A percentile compares a stretch with the other conserved stretches of the same genome.
Conservation (phyloP, 1,140 invertebrate species). For the Acyrthosiphon pisum region DNA sequence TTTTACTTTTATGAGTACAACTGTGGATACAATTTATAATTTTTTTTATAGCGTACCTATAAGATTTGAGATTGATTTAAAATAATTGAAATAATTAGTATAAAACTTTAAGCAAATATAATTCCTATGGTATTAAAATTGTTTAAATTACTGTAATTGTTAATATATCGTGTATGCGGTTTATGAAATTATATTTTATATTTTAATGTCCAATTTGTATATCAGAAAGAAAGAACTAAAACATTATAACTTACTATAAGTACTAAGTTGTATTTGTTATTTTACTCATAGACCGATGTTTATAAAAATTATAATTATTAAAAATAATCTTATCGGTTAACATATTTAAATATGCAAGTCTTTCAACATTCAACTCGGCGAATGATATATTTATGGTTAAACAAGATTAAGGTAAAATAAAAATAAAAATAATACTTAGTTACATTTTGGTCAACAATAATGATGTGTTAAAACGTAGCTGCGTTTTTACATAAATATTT, state of each 20-base stretch:
- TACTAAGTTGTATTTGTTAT: constrained; percentile 15
- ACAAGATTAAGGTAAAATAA: background rate
- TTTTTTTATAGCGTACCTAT: background rate
- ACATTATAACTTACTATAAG: constrained; percentile 14
- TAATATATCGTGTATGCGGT: background rate
- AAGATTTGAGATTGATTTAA: background rate
- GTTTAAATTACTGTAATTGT: background rate
- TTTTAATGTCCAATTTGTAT: background rate
- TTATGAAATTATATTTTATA: background rate
- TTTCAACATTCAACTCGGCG: background rate
- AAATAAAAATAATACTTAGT: background rate
- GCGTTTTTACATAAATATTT: too few relatives aligned
- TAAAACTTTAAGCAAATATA: background rate
- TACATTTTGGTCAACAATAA: background rate
- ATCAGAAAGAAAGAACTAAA: background rate
- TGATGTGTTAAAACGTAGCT: too few relatives aligned
- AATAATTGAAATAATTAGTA: background rate
- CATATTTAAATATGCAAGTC: background rate
- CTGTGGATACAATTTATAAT: background rate
- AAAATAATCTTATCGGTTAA: too few relatives aligned
- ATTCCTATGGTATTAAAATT: background rate
- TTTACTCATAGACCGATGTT: constrained; percentile 32
- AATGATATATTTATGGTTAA: background rate
- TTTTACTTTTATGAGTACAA: background rate
- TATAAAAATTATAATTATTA: too few relatives aligned